Conservation (phyloP, 2,113 vertebrate genomes). For the Ia io region DNA sequence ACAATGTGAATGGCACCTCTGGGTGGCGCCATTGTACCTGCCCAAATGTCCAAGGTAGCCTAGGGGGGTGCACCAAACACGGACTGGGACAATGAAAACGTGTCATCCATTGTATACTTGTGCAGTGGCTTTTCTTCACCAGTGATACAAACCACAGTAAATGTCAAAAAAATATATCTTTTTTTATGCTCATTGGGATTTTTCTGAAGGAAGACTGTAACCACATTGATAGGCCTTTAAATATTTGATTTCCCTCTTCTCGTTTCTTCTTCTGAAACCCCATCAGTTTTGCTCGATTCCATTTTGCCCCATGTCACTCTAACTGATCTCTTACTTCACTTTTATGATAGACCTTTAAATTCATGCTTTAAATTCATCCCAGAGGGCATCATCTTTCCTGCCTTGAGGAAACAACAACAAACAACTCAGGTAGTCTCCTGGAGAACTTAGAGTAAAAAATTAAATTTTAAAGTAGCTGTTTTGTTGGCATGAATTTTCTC, state of each 20-base stretch:
- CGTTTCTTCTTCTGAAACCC: not conserved
- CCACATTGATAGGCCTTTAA: not conserved
- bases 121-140: not conserved
- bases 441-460: constrained; percentile 24
- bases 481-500: constrained; percentile 13
- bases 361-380: not conserved
- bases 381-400: not conserved
- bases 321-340: constrained; percentile 47
- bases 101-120: not conserved
- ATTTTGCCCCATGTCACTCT: constrained; percentile 28
- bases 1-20: fast-evolving
- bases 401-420: constrained; percentile 16
- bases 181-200: not conserved
- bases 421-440: constrained; percentile 1
- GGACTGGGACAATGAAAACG: not conserved
- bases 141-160: not conserved
- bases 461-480: constrained; percentile 38
- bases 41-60: not conserved
- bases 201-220: constrained; percentile 13
- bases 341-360: constrained; percentile 53
- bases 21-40: not conserved
- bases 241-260: constrained; percentile 45
- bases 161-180: not conserved
- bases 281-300: constrained; percentile 16
- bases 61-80: no score